These are phyloP conservation scores for Agrilus mali DNA, from an alignment of 2,888 invertebrate species.

Conservation along the genomic window DNA sequence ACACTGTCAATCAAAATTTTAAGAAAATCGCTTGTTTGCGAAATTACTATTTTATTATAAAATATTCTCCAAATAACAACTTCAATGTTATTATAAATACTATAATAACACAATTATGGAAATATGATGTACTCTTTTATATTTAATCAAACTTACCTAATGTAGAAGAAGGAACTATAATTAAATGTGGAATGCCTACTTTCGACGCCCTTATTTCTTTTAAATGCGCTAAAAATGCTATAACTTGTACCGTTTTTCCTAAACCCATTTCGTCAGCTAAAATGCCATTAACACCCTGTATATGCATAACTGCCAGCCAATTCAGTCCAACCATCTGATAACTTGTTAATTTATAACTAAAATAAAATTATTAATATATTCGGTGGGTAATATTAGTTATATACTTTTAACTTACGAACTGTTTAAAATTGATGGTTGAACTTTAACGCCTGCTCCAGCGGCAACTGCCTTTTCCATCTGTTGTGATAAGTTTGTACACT, in stretches of 20 bases:
- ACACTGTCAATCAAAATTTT: no score
- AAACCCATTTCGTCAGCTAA: conserved; percentile 97
- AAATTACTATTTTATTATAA: no score
- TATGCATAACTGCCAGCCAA: conserved; percentile 83
- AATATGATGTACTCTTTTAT: no score
- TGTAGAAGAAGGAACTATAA: conserved; percentile 94
- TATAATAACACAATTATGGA: no score
- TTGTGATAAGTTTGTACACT: conserved; percentile 70
- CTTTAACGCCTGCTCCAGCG: conserved; percentile 57
- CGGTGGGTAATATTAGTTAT: not conserved
- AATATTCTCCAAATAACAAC: no score
- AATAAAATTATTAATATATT: no score
- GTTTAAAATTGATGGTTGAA: conserved; percentile 61
- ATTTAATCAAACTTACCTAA: conserved; percentile 56
- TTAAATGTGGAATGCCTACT: conserved; percentile 62
- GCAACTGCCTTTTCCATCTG: conserved; percentile 71
- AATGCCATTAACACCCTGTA: conserved; percentile 84
- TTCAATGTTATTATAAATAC: no score
- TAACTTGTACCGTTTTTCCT: conserved; percentile 90
- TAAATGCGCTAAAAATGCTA: conserved; percentile 79
- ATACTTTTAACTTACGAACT: conserved; percentile 35
- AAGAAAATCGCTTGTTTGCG: no score
- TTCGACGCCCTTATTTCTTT: conserved; percentile 62
- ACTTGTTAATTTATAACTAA: conserved; percentile 58
- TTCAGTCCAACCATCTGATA: conserved; percentile 86